These are phyloP conservation scores for Agrilus biguttatus DNA, from an alignment of 2,888 invertebrate species.

Conservation along the genomic window DNA sequence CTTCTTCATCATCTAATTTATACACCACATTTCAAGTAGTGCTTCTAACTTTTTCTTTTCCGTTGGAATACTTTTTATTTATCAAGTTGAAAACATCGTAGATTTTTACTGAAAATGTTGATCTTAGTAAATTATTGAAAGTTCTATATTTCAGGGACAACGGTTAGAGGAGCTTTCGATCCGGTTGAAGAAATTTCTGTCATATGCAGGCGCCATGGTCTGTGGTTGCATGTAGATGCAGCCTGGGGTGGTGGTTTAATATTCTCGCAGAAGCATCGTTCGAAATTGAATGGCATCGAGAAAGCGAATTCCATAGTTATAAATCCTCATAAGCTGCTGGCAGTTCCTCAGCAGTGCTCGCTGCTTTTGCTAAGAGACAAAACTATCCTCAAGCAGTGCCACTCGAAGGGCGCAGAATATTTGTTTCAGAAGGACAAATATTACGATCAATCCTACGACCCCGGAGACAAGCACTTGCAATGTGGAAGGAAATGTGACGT, in stretches of 20 bases:
- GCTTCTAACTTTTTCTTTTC: too few relatives aligned
- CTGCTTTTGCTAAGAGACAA: constrained; percentile 31
- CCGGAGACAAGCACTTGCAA: constrained; percentile 48
- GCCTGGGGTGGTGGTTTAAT: constrained; percentile 46
- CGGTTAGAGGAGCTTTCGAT: constrained; percentile 43
- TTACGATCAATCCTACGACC: constrained; percentile 36
- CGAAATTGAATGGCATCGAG: constrained; percentile 37
- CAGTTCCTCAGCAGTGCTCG: constrained; percentile 43
- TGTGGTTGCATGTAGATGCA: constrained; percentile 46
- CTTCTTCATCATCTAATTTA: too few relatives aligned
- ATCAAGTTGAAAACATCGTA: too few relatives aligned
- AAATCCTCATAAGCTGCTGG: constrained; percentile 48
- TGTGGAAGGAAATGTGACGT: constrained; percentile 56
- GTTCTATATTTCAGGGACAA: constrained; percentile 36
- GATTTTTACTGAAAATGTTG: too few relatives aligned
- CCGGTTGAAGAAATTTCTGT: constrained; percentile 36
- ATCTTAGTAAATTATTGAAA: too few relatives aligned
- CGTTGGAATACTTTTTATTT: too few relatives aligned
- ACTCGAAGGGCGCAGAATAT: constrained; percentile 37
- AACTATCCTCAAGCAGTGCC: constrained; percentile 30
- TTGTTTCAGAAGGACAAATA: constrained; percentile 42
- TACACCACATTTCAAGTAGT: too few relatives aligned
- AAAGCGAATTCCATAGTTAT: constrained; percentile 43
- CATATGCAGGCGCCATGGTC: constrained; percentile 33
- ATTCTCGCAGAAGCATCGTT: constrained; percentile 36